These are phyloP conservation scores for Podilymbus podiceps DNA, from an alignment of 2,113 vertebrate genomes.

Conservation along the genomic window DNA sequence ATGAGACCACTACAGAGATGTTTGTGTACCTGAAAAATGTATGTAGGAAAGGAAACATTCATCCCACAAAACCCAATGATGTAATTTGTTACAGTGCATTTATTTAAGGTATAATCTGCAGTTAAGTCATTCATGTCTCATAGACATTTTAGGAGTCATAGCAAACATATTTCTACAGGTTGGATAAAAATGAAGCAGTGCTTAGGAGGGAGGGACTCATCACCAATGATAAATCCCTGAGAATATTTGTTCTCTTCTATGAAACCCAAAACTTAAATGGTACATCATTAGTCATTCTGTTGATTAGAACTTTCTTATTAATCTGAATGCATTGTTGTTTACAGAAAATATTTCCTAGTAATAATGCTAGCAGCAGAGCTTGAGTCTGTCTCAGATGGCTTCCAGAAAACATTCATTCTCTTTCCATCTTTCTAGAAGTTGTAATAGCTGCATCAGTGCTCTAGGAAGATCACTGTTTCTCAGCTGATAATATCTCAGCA, in stretches of 20 bases:
- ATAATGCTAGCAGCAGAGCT: not conserved
- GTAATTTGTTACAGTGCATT: not conserved
- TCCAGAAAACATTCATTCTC: not conserved
- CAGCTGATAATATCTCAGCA: not conserved
- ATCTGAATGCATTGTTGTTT: not conserved
- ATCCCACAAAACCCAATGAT: accelerated
- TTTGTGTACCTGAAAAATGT: not conserved
- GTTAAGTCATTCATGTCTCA: not conserved
- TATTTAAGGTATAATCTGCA: not conserved
- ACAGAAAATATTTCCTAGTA: not conserved
- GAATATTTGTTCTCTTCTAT: not conserved
- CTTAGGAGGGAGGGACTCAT: not conserved
- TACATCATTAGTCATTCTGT: not conserved
- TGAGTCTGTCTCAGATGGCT: not conserved
- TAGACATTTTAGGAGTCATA: not conserved
- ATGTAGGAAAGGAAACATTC: not conserved
- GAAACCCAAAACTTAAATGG: not conserved
- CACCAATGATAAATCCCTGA: not conserved
- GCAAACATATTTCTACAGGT: not conserved
- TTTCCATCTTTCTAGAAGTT: not conserved
- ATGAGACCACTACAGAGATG: not conserved
- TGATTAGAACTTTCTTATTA: not conserved
- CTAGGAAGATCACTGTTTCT: not conserved
- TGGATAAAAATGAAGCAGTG: not conserved
- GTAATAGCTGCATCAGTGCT: not conserved